Percentiles rank a stretch among this genome's conserved stretches.
Evolutionary conservation across 2,113 vertebrate genomes (phyloP).

Genomic region (Paradoxurus hermaphroditus): DNA sequence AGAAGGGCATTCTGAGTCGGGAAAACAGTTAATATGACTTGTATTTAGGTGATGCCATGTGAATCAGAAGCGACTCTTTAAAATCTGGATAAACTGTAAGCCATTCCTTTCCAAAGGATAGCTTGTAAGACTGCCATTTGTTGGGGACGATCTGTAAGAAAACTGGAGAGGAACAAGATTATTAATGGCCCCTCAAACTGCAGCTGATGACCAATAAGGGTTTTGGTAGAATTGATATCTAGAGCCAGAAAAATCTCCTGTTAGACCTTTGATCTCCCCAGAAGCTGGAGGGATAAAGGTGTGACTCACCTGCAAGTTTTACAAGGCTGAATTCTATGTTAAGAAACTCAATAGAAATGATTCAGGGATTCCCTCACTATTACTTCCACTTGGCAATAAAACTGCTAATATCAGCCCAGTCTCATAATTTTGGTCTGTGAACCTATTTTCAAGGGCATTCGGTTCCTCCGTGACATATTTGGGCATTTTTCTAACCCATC

Average conservation of each 20-base stretch:
- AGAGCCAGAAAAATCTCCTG: conserved; percentile 6
- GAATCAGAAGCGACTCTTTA: neutral
- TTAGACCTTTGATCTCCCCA: conserved; percentile 54
- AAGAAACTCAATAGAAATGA: conserved; percentile 73
- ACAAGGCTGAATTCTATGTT: conserved; percentile 66
- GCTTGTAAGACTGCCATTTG: conserved; percentile 44
- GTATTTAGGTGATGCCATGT: neutral
- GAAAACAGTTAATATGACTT: neutral
- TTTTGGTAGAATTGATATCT: conserved; percentile 67
- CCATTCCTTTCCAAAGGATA: conserved; percentile 33
- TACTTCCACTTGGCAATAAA: conserved; percentile 73
- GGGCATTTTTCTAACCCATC: neutral
- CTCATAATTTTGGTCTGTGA: conserved; percentile 54
- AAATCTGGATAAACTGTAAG: neutral
- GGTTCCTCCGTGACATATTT: neutral
- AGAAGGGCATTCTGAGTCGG: neutral
- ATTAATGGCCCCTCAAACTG: conserved; percentile 56
- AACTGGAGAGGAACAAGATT: conserved; percentile 52
- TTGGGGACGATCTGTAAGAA: conserved; percentile 44
- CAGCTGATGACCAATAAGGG: neutral
- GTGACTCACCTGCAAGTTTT: conserved; percentile 71
- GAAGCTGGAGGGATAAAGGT: conserved; percentile 61
- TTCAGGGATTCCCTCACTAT: conserved; percentile 58
- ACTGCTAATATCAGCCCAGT: neutral
- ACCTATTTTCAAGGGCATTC: conserved; percentile 37